Base-by-base conservation (phyloP, 1,140 invertebrate genomes). In the Eumeta japonica region DNA sequence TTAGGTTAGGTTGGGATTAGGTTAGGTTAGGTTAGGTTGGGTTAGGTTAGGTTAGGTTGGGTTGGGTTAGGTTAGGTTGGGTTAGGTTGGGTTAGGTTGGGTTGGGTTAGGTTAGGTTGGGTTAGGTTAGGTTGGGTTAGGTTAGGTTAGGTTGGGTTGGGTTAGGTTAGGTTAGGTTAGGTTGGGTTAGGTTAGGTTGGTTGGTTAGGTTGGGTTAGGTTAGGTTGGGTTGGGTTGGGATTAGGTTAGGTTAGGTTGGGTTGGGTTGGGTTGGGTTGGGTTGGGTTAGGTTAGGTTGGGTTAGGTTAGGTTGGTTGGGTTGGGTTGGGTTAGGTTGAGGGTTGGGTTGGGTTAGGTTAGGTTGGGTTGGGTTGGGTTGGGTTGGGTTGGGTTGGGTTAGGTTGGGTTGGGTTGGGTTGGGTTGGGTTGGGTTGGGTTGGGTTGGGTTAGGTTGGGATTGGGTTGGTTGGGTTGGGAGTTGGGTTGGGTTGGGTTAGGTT, bases 1-100 rank as follows among this genome's bases (percentile, higher is more conserved):
- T n/a, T n/a, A n/a, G n/a, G n/a, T n/a, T n/a, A n/a, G n/a, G n/a
- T n/a, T n/a, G n/a, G n/a, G n/a, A n/a, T n/a, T n/a, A n/a, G n/a
- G n/a, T n/a, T n/a, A n/a, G n/a, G n/a, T n/a, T n/a, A n/a, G 37
- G 37, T 39, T 32, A 31, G 36, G 27, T 38, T 30, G 27, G 36
- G 27, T 38, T 31, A 38, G 36, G 24, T 38, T 38, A 38, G 36
- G 35, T 37, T 38, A 38, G 36, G 36, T 38, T 38, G 32, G 28
- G 28, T 39, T 39, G 20, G 28, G 28, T 39, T 39, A 39, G 28
- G 28, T 39, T 39, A 24, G 19, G 28, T 31, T 32, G 14, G 28
- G 28, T 39, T 39, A 39, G 29, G 45, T 48, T 43, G 45, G 49
- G 41, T 57, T 57, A 43, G 45, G 45, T 52, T 48, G 45, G 40